Evolutionary conservation across 1,140 invertebrate species (phyloP), one percentile per base, ranked within the genome.

Genomic region (Antheraea mylitta): DNA sequence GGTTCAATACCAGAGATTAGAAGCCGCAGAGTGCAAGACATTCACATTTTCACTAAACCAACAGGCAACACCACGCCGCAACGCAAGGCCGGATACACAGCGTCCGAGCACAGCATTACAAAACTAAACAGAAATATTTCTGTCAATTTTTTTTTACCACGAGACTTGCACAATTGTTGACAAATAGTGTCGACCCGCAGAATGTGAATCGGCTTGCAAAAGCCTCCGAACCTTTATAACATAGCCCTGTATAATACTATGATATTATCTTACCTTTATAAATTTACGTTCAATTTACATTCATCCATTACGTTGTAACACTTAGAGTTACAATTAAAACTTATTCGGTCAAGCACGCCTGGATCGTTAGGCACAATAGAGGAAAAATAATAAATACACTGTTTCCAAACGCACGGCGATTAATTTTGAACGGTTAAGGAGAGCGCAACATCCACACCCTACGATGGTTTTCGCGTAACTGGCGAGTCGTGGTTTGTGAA

Each of bases 191-290:
- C 42, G 74, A 71, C 64, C 76, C 71, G 66, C 76, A 77, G 76
- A 82, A 80, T 78, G 80, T 75, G 76, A 78, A 75, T 74, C 73
- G 80, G 75, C 81, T 85, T 79, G 82, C 82, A 80, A 85, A 84
- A 83, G 73, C 16, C 70, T 65, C 67, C 71, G 72, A 82, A 84
- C 85, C 77, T 84, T 82, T 83, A 77, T 76, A 75, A 70, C 73
- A 75, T 68, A 72, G 73, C 77, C 76, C 79, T 80, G 70, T 71
- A 71, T 70, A 79, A 81, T 59, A 82, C 68, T 68, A 73, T 64
- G 68, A 76, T 68, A 42, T 78, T 73, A 68, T 65, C 79, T 83
- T 76, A 83, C 79, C 83, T 80, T 79, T 72, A 74, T 66, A 79
- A 69, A 74, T 70, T 66, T 65, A 59, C 66, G 67, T 60, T 66